Conservation (phyloP, 2,888 invertebrate species). For the Cantharis rustica region DNA sequence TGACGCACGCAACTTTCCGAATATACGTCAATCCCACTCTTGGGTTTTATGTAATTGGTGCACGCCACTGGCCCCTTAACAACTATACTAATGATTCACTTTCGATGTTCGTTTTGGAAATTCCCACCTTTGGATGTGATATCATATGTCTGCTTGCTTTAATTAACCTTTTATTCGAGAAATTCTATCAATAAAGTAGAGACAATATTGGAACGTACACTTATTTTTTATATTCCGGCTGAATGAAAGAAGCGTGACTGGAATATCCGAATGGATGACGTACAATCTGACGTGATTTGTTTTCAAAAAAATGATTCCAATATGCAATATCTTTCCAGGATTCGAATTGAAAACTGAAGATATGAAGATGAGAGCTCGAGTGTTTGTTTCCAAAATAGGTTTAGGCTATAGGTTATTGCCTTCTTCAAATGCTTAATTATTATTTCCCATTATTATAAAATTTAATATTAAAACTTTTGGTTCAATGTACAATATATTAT, state of each 20-base stretch:
- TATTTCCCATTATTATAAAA: too few species aligned
- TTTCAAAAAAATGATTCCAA: neutral
- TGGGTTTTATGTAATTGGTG: neutral
- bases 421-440: neutral
- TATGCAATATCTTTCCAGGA: too few species aligned
- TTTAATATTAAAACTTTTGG: neutral
- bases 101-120: conserved; percentile 11
- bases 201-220: neutral
- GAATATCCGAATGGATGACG: neutral
- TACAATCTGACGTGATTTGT: neutral
- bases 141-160: neutral
- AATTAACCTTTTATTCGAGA: neutral
- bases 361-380: too few species aligned
- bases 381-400: too few species aligned
- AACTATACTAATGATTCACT: conserved; percentile 10
- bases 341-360: neutral
- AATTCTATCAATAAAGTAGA: neutral
- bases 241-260: neutral
- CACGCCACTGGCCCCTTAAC: conserved; percentile 8
- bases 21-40: conserved; percentile 12
- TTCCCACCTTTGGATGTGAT: neutral
- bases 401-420: neutral
- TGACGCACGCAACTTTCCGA: conserved; percentile 20
- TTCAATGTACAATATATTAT: neutral
- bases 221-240: neutral